Evolutionary conservation across 2,797 vertebrate genomes (phyloP), one percentile per base, ranked within the genome.

Genomic region (Sternarchorhynchus goeldii): DNA sequence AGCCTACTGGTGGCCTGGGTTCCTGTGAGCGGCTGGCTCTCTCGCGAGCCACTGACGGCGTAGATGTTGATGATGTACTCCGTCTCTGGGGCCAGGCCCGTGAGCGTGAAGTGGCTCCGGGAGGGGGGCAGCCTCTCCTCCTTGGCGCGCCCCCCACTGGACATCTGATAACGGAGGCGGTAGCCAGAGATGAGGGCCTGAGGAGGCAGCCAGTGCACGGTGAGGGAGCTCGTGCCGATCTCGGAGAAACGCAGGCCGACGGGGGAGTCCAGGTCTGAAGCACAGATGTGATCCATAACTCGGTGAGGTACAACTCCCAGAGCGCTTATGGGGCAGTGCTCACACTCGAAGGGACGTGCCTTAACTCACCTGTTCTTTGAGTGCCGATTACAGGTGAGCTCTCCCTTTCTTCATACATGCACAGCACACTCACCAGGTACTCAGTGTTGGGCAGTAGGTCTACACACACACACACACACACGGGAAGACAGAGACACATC

Each of bases 381-480:
- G 92, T 91, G 79, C 95, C 96, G 4, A 90, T 91, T 0, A 95
- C 76, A n/a, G 96, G 95, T 0, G 87, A 90, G 68, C 98, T 98
- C 83, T 97, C 95, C 0, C 95, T 95, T 78, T 94, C 92, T 73
- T 98, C 97, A 6, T 96, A 95, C 58, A 98, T 94, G 17, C 94
- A 96, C 91, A 95, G 93, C 87, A 99, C 95, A 41, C 88, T 97
- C 83, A 99, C 93, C 81, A 96, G 86, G 81, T 99, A 99, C 64
- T 97, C 96, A 0, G 96, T 99, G 79, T 95, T 94, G 6, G 98
- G 96, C 70, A 97, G 92, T 76, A 99, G 89, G 88, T 96, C 98
- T 99, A 90, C 62, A 73, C 84, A 62, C 5, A 78, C 21, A 66
- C 14, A 36, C 34, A 36, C 34, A 36, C 34, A 36, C 34, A 36